A percentile compares a stretch with the other conserved stretches of the same genome.
Evolutionary conservation across 2,797 vertebrate species (phyloP).

Genomic region (Phaenicophaeus curvirostris): DNA sequence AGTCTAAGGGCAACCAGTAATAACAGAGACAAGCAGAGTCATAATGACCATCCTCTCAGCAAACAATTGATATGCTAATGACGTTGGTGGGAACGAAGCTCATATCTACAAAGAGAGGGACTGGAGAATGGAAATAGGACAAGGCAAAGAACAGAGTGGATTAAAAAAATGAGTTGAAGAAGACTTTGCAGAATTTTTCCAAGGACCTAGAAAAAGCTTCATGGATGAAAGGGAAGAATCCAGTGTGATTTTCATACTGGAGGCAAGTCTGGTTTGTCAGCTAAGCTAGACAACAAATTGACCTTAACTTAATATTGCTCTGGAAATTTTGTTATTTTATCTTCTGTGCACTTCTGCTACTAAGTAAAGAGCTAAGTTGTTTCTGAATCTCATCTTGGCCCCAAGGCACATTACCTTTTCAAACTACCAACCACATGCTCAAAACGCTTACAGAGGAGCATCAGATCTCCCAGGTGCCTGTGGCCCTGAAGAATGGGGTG

Average conservation of each 20-base stretch:
- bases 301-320: not conserved
- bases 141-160: slow-evolving; percentile 12
- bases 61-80: slow-evolving; percentile 71
- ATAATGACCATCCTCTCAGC: slow-evolving; percentile 51
- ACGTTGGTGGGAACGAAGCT: slow-evolving; percentile 26
- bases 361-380: not conserved
- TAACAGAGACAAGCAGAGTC: slow-evolving; percentile 58
- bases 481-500: not conserved
- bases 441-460: not conserved
- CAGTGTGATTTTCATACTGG: not conserved
- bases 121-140: slow-evolving; percentile 29
- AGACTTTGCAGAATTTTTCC: not conserved
- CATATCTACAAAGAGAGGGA: slow-evolving; percentile 45
- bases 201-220: slow-evolving; percentile 5
- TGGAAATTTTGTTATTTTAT: not conserved
- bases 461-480: not conserved
- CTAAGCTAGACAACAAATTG: not conserved
- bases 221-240: not conserved
- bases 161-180: not conserved
- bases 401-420: not conserved
- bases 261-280: not conserved
- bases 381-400: not conserved
- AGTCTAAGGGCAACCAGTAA: slow-evolving; percentile 53
- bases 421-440: not conserved
- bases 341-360: not conserved